Base-by-base conservation (phyloP, 2,888 invertebrate species). In the Tricholauxania praeusta region DNA sequence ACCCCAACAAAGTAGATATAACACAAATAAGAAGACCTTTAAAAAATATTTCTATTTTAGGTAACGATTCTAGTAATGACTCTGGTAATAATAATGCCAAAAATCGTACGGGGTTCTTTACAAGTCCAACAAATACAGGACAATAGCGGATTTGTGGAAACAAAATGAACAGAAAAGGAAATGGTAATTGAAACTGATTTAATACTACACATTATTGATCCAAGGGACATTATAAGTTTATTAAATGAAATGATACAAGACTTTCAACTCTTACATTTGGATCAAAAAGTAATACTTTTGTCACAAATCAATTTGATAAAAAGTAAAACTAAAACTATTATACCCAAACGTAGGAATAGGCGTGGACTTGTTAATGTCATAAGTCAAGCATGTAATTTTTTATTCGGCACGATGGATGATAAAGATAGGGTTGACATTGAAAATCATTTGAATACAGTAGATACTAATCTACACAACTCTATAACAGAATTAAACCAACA, bases 341-440 rank as follows among this genome's bases (percentile, higher is more conserved):
- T 22, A 22, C 22, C 22, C 22, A 22, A 22, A 22, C 22, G 22
- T 22, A 22, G 22, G 22, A 22, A 22, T 22, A 22, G 22, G 22
- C 66, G 72, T 48, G 76, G 72, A 52, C 62, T 76, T 22, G 39
- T 66, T 14, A 72, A 76, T 64, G 55, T 71, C 19, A n/a, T 77
- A 53, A 72, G 74, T 39, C 73, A 74, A 72, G 74, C 74, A 64
- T 28, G 75, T 51, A 77, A 75, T 65, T 71, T 64, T 19, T 57
- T 77, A 47, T 60, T 75, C 49, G 74, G 76, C 22, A 73, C 73
- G n/a, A 77, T 77, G 75, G 76, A 77, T 67, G 70, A 66, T 28
- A 72, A 77, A 14, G 75, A 76, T 22, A 22, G 22, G 22, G 60
- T 28, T 32, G 53, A 60, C n/a, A 75, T 75, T 39, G 64, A 72